phyloP scores from a whole-genome alignment of 1,140 invertebrate species.

The Plectrocnemia conspersa region DNA sequence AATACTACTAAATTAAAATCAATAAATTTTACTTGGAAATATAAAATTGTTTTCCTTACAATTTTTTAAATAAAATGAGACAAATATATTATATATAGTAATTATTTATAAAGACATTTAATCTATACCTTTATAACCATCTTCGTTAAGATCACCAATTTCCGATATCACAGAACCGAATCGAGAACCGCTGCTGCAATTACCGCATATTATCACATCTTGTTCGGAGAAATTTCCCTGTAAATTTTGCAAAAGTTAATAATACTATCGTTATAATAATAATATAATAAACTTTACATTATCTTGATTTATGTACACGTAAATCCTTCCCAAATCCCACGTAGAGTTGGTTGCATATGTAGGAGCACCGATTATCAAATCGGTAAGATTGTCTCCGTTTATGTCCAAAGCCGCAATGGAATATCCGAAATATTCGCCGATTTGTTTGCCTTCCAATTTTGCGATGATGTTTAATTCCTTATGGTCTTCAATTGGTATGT shows the following conservation, averaged over 20 bases:
- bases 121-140: conserved; percentile 61
- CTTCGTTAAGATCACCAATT: conserved; percentile 62
- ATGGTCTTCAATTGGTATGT: conserved; percentile 37
- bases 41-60: too few relatives aligned
- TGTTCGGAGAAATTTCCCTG: conserved; percentile 32
- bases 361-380: conserved; percentile 79
- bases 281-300: conserved; percentile 40
- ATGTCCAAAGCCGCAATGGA: conserved; percentile 64
- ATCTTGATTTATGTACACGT: conserved; percentile 52
- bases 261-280: too few relatives aligned
- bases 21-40: too few relatives aligned
- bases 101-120: too few relatives aligned
- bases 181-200: conserved; percentile 46
- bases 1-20: too few relatives aligned
- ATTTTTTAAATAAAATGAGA: too few relatives aligned
- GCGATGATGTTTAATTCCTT: conserved; percentile 38
- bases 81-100: too few relatives aligned
- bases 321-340: conserved; percentile 58
- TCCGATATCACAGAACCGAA: conserved; percentile 58
- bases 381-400: conserved; percentile 63
- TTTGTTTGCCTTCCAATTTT: conserved; percentile 53
- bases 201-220: conserved; percentile 40
- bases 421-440: conserved; percentile 75
- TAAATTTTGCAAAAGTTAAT: too few relatives aligned
- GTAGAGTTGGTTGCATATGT: conserved; percentile 51